phyloP scores from a whole-genome alignment of 2,113 vertebrate species.

The Pristiophorus japonicus region DNA sequence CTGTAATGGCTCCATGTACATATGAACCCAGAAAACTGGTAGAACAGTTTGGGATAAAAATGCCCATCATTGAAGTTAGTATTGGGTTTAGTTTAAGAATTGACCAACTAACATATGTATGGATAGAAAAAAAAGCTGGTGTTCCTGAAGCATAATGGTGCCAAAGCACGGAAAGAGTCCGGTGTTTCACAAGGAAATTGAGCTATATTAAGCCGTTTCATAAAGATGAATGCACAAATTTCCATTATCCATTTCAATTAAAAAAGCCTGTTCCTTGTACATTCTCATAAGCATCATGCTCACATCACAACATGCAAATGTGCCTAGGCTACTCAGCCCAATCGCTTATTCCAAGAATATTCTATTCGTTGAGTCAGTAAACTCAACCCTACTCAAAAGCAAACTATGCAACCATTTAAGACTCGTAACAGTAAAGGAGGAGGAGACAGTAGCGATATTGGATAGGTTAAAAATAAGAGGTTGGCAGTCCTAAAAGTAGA shows the following conservation, averaged over 20 bases:
- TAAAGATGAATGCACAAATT: not conserved
- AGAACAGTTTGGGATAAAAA: not conserved
- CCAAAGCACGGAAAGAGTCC: not conserved
- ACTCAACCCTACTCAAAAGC: not conserved
- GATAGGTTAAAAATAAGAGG: not conserved
- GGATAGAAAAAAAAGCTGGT: not conserved
- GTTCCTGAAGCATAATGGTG: not conserved
- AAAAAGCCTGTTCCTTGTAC: not conserved
- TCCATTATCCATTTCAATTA: not conserved
- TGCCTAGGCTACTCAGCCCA: not conserved
- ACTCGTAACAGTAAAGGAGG: not conserved
- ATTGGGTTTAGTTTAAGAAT: not conserved
- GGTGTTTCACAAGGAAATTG: not conserved
- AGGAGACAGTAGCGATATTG: not conserved
- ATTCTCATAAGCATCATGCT: not conserved
- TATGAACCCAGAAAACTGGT: not conserved
- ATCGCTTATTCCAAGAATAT: not conserved
- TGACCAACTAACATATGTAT: not conserved
- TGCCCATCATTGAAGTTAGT: not conserved
- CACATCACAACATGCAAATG: not conserved
- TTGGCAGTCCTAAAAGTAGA: not conserved
- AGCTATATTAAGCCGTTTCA: not conserved
- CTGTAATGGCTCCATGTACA: not conserved
- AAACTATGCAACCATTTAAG: not conserved
- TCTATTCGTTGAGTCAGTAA: not conserved